Evolutionary conservation across 2,888 invertebrate genomes (phyloP), one percentile per base, ranked within the genome.

Genomic region (Oxystoma pomonae): DNA sequence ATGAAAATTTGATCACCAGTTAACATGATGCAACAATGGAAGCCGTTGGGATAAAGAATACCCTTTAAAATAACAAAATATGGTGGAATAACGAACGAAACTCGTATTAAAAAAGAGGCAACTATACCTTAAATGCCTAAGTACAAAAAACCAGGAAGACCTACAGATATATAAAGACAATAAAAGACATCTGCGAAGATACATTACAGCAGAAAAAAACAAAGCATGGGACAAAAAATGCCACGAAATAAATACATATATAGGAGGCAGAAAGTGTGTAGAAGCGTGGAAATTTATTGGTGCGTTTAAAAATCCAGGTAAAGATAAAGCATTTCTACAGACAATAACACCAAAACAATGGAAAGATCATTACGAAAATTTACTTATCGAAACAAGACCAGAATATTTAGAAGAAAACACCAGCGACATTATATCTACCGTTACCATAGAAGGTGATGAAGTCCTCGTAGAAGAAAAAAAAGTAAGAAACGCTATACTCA

Each of bases 401-500:
- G 57, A 57, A 20, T 57, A 57, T 20, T 53, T 53, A n/a, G n/a
- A 16, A 17, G 5, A 53, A 53, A 17, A 16, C 19, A 16, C n/a
- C n/a, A n/a, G n/a, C n/a, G n/a, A n/a, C n/a, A n/a, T n/a, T n/a
- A n/a, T n/a, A n/a, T n/a, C n/a, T n/a, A n/a, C n/a, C n/a, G n/a
- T n/a, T n/a, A n/a, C n/a, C n/a, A n/a, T n/a, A n/a, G n/a, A n/a
- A n/a, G n/a, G n/a, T n/a, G 57, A 57, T 18, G 57, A 20, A 20
- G 21, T 20, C 5, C 5, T 9, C 9, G 7, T 57, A 16, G 57
- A 20, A 18, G 21, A 20, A 20, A 20, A 18, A 16, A 18, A 7
- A 5, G 21, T 57, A 2, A 2, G 9, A 57, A 55, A 21, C 18
- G 60, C 59, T 49, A 50, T 55, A 55, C 55, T 22, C 55, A 35